Conservation (phyloP, 2,113 vertebrate genomes). For the Tringa solitaria region DNA sequence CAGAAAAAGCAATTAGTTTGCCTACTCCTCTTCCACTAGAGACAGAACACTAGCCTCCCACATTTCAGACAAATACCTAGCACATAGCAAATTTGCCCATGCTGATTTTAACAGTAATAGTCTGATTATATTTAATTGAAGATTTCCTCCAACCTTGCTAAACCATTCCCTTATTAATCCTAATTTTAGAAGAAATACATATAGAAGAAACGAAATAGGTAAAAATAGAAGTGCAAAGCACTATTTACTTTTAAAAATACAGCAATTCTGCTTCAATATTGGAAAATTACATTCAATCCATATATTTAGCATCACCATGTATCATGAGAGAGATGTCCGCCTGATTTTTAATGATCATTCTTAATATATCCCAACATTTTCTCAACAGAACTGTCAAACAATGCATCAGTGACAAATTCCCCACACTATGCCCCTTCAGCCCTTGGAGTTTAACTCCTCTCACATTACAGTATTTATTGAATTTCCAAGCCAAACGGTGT, state of each 20-base stretch:
- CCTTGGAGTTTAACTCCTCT: constrained; percentile 86
- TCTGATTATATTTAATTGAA: background rate
- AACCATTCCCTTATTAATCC: background rate
- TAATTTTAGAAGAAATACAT: background rate
- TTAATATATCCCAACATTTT: constrained; percentile 43
- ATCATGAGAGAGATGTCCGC: background rate
- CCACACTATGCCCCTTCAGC: constrained; percentile 75
- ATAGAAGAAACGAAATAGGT: background rate
- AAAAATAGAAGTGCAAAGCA: background rate
- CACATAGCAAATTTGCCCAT: background rate
- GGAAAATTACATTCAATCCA: constrained; percentile 8
- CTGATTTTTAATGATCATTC: constrained; percentile 62
- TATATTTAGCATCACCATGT: background rate
- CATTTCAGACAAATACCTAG: background rate
- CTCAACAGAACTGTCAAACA: constrained; percentile 65
- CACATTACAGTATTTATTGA: constrained; percentile 91
- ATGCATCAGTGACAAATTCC: constrained; percentile 73
- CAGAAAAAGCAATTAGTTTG: constrained; percentile 26
- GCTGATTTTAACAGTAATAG: constrained; percentile 2
- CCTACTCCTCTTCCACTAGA: background rate
- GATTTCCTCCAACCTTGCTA: background rate
- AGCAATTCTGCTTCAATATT: background rate
- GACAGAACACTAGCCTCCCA: constrained; percentile 21
- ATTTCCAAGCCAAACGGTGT: constrained; percentile 89
- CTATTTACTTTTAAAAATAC: background rate